Conservation (phyloP, 2,888 invertebrate species). For the Poecilus cupreus region DNA sequence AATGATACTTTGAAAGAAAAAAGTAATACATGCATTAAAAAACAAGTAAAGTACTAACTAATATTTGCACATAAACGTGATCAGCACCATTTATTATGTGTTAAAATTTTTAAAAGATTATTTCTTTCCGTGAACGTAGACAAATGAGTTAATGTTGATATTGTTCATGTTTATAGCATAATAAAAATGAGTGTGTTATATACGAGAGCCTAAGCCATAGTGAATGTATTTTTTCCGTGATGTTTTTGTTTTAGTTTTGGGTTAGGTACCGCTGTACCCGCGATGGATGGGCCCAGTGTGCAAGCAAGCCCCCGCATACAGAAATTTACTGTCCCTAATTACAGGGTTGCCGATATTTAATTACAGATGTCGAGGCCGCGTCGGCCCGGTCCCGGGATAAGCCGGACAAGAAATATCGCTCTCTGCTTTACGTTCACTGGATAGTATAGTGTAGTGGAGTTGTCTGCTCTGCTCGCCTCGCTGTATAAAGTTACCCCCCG, state of each 20-base stretch:
- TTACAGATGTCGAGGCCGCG: constrained; percentile 79
- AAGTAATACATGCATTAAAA: too few relatives aligned
- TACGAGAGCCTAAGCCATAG: too few relatives aligned
- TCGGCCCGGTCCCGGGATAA: constrained; percentile 62
- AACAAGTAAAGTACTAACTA: too few relatives aligned
- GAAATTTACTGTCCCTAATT: constrained; percentile 91
- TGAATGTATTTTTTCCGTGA: neutral
- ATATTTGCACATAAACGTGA: too few relatives aligned
- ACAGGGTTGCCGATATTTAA: constrained; percentile 88
- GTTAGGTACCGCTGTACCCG: constrained; percentile 13
- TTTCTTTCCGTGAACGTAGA: too few relatives aligned
- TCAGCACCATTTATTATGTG: too few relatives aligned
- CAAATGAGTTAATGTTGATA: too few relatives aligned
- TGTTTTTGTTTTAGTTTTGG: constrained; percentile 42
- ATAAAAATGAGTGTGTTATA: neutral
- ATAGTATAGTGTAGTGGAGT: neutral
- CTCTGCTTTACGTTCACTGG: neutral
- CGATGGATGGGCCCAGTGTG: constrained; percentile 55
- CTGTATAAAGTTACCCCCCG: neutral
- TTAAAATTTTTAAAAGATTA: too few relatives aligned
- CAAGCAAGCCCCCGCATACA: constrained; percentile 77
- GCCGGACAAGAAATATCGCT: constrained; percentile 61
- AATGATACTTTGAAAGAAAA: too few relatives aligned
- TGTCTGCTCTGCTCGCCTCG: too few relatives aligned
- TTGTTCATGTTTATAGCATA: neutral